Evolutionary conservation across 2,113 vertebrate genomes (phyloP).

Genomic region (Xenopus laevis): DNA sequence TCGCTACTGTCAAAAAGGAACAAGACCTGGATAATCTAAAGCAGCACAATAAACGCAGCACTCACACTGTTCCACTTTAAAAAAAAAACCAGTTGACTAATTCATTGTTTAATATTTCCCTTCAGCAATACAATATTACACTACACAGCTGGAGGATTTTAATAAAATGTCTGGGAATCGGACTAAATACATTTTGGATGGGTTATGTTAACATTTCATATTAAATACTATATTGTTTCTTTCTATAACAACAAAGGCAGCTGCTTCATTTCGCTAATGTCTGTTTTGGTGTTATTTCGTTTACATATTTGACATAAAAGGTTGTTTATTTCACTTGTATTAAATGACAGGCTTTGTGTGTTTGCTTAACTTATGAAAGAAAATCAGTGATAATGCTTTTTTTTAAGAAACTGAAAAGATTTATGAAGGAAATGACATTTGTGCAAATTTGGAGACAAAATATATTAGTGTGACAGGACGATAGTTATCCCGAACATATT

Average conservation of each 20-base stretch:
- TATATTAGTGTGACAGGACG: constrained; percentile 4
- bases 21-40: constrained; percentile 64
- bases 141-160: constrained; percentile 77
- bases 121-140: constrained; percentile 39
- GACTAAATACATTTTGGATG: constrained; percentile 74
- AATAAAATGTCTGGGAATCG: constrained; percentile 66
- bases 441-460: neutral
- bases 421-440: neutral
- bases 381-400: constrained; percentile 8
- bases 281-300: neutral
- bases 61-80: neutral
- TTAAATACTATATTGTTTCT: neutral
- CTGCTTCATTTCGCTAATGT: neutral
- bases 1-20: constrained; percentile 66
- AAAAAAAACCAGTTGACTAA: constrained; percentile 29
- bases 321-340: constrained; percentile 3
- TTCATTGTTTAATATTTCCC: constrained; percentile 48
- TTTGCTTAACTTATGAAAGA: constrained; percentile 1
- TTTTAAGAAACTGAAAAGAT: neutral
- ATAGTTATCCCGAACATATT: neutral
- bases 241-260: neutral
- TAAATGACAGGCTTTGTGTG: neutral
- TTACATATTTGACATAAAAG: neutral
- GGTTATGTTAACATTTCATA: constrained; percentile 66
- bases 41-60: constrained; percentile 34